Evolutionary conservation across 2,888 invertebrate genomes (phyloP).

Genomic region (Eledona agricola): DNA sequence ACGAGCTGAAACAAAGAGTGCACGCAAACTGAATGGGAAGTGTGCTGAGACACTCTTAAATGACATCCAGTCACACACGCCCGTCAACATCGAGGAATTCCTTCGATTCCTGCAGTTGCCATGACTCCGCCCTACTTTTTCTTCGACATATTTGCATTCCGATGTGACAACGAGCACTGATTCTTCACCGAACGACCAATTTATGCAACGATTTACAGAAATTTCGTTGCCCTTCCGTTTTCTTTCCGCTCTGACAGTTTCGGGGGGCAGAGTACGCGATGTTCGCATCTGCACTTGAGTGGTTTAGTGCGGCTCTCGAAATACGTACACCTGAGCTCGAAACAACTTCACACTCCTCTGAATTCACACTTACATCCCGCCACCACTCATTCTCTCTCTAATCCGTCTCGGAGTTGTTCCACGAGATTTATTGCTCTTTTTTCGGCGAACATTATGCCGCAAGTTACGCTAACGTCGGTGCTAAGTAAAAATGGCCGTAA

Average conservation of each 20-base stretch:
- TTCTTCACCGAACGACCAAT: no score
- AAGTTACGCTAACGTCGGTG: constrained; percentile 21
- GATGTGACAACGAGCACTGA: constrained; percentile 14
- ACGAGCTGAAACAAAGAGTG: constrained; percentile 36
- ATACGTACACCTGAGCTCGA: constrained; percentile 37
- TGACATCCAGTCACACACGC: constrained; percentile 35
- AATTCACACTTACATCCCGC: constrained; percentile 34
- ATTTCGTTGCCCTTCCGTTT: background rate
- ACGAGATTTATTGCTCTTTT: constrained; percentile 33
- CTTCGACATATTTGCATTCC: constrained; percentile 19
- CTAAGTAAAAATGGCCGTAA: constrained; percentile 31
- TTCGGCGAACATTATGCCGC: constrained; percentile 27
- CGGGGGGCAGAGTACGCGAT: constrained; percentile 3
- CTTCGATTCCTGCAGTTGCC: constrained; percentile 14
- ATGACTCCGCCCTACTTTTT: background rate
- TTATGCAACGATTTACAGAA: background rate
- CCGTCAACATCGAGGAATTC: constrained; percentile 29
- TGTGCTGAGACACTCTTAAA: constrained; percentile 35
- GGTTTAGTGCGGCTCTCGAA: constrained; percentile 36
- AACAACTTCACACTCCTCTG: constrained; percentile 37
- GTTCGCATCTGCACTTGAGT: constrained; percentile 37
- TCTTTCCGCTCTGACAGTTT: background rate
- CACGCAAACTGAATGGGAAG: constrained; percentile 35
- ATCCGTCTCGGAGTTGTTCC: constrained; percentile 38
- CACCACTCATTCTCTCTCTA: constrained; percentile 28